These are phyloP conservation scores for Linepithema humile DNA, from an alignment of 1,140 invertebrate genomes.

Conservation along the genomic window DNA sequence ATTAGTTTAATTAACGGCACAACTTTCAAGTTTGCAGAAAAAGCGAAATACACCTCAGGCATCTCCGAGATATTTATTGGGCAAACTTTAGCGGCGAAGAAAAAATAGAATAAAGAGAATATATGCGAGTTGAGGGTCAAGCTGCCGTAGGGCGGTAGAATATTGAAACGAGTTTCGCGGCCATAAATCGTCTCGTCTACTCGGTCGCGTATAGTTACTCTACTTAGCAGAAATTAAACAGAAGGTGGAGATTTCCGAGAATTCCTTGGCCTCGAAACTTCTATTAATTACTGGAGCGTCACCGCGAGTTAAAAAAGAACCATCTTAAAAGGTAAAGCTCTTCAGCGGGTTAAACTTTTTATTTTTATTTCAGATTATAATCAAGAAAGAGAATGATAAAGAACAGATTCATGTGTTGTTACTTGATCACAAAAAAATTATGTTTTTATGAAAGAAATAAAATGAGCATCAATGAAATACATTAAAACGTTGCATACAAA, in stretches of 20 bases:
- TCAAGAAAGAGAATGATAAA: background rate
- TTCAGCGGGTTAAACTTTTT: background rate
- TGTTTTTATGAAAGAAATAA: background rate
- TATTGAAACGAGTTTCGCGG: conserved; percentile 54
- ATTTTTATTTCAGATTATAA: background rate
- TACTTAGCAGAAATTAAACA: conserved; percentile 60
- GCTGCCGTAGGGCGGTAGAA: background rate
- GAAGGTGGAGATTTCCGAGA: conserved; percentile 3
- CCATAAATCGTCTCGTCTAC: conserved; percentile 52
- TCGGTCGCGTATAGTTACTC: conserved; percentile 30
- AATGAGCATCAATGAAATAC: background rate
- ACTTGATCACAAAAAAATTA: background rate
- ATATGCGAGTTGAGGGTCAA: background rate
- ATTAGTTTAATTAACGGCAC: conserved; percentile 58
- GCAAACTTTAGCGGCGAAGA: conserved; percentile 44
- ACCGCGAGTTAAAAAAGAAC: conserved; percentile 9
- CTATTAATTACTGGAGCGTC: conserved; percentile 30
- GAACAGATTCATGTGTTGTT: background rate
- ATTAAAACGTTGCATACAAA: background rate
- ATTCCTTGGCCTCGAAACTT: background rate
- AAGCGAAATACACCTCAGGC: background rate
- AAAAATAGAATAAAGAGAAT: conserved; percentile 38
- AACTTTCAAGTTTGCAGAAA: conserved; percentile 24
- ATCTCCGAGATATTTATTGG: conserved; percentile 59
- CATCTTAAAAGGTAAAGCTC: background rate